Conservation (phyloP, 2,113 vertebrate genomes). For the Ceyx cyanopectus region DNA sequence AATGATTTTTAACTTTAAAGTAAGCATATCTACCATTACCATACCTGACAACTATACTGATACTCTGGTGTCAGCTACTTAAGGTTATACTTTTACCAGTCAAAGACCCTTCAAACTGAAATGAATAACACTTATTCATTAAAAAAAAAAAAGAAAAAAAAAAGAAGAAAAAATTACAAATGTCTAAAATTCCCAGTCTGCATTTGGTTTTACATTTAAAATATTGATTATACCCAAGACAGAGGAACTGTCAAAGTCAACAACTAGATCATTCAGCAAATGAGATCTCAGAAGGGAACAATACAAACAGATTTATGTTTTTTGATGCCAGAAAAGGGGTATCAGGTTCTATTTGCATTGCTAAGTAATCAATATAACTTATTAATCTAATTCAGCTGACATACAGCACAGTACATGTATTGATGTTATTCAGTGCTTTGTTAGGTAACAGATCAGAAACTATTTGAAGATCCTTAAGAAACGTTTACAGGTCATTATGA, state of each 20-base stretch:
- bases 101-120: constrained; percentile 39
- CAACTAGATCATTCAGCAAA: constrained; percentile 64
- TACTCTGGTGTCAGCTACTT: neutral
- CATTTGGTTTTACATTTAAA: constrained; percentile 70
- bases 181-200: constrained; percentile 17
- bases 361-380: constrained; percentile 66
- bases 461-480: constrained; percentile 63
- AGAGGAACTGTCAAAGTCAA: constrained; percentile 66
- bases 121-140: constrained; percentile 33
- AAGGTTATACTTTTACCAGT: neutral
- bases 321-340: constrained; percentile 52
- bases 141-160: neutral
- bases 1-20: neutral
- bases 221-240: constrained; percentile 69
- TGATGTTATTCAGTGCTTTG: constrained; percentile 52
- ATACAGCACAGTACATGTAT: constrained; percentile 23
- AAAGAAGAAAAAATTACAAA: constrained; percentile 58
- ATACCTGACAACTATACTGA: neutral
- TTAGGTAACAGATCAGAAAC: constrained; percentile 59
- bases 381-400: constrained; percentile 70
- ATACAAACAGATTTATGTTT: constrained; percentile 72
- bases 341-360: constrained; percentile 62
- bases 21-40: neutral
- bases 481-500: constrained; percentile 47
- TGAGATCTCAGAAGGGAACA: constrained; percentile 56